Evolutionary conservation across 1,140 invertebrate species (phyloP).

Genomic region (Drosophila tsacasi): DNA sequence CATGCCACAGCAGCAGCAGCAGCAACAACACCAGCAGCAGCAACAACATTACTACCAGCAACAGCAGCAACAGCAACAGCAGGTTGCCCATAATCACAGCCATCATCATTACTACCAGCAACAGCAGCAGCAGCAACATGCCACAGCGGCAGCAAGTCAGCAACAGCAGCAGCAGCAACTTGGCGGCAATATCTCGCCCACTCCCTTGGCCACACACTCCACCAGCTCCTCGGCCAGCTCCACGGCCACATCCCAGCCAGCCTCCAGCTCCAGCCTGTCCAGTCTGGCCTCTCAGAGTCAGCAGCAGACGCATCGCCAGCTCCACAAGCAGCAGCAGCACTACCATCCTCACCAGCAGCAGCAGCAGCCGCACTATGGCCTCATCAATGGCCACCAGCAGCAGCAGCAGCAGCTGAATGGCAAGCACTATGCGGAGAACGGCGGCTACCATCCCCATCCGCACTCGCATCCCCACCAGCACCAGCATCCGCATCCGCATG

Average conservation of each 20-base stretch:
- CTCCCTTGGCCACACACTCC: conserved; percentile 70
- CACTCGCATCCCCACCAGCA: conserved; percentile 31
- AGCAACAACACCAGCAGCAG: conserved; percentile 74
- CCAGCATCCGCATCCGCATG: conserved; percentile 39
- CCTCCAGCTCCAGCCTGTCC: conserved; percentile 79
- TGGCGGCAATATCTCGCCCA: conserved; percentile 69
- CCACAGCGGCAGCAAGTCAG: conserved; percentile 44
- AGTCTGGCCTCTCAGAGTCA: conserved; percentile 78
- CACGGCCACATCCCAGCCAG: conserved; percentile 79
- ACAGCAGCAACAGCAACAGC: conserved; percentile 63
- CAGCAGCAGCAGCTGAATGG: conserved; percentile 61
- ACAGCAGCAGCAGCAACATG: conserved; percentile 64
- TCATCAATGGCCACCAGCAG: conserved; percentile 75
- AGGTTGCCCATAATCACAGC: conserved; percentile 63
- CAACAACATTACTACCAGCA: conserved; percentile 62
- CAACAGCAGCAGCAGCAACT: conserved; percentile 35
- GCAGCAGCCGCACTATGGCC: conserved; percentile 58
- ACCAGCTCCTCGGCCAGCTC: conserved; percentile 81
- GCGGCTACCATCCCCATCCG: conserved; percentile 45
- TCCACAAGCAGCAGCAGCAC: conserved; percentile 60
- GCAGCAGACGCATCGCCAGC: conserved; percentile 67
- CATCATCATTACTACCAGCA: conserved; percentile 76
- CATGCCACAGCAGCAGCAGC: conserved; percentile 76
- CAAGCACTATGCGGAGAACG: conserved; percentile 50
- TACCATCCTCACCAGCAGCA: conserved; percentile 64